Percentiles rank a stretch among this genome's conserved stretches.
Conservation (phyloP, 2,797 vertebrate genomes). For the Gymnothorax reevesii region DNA sequence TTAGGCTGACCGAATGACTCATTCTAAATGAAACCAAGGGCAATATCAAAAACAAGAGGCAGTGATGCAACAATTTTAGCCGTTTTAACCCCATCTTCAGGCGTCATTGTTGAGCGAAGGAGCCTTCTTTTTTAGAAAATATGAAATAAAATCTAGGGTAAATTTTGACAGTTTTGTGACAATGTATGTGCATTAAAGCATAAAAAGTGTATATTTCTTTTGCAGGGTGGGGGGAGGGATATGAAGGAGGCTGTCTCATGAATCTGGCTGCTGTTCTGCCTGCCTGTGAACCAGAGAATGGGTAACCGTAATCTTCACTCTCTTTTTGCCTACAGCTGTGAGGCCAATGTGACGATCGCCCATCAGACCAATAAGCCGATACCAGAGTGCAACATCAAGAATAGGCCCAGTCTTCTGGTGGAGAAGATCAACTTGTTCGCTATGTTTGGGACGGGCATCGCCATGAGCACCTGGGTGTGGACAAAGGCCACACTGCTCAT, state of each 20-base stretch:
- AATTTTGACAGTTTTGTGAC: not conserved
- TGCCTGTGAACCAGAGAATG: not conserved
- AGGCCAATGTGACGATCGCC: slow-evolving; percentile 96
- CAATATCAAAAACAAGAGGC: not conserved
- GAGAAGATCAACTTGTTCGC: slow-evolving; percentile 98
- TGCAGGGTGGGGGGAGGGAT: too few species aligned
- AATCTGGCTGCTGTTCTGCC: not conserved
- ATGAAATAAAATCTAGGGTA: not conserved
- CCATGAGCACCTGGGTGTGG: slow-evolving; percentile 99
- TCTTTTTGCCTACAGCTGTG: slow-evolving; percentile 74
- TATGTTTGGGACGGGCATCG: slow-evolving; percentile 96
- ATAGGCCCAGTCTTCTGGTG: slow-evolving; percentile 92
- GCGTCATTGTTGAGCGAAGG: not conserved
- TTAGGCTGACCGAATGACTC: not conserved
- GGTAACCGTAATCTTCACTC: not conserved
- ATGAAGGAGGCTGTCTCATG: not conserved
- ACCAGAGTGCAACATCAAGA: slow-evolving; percentile 95
- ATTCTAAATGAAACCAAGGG: not conserved
- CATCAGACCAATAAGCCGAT: slow-evolving; percentile 92
- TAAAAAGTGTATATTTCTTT: too few species aligned
- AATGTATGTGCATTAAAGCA: too few species aligned
- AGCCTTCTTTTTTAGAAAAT: not conserved
- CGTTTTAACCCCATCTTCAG: not conserved
- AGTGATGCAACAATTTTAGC: not conserved
- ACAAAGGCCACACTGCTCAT: slow-evolving; percentile 98